Evolutionary conservation across 2,888 invertebrate genomes (phyloP), one percentile per base, ranked within the genome.

Genomic region (Actias luna): DNA sequence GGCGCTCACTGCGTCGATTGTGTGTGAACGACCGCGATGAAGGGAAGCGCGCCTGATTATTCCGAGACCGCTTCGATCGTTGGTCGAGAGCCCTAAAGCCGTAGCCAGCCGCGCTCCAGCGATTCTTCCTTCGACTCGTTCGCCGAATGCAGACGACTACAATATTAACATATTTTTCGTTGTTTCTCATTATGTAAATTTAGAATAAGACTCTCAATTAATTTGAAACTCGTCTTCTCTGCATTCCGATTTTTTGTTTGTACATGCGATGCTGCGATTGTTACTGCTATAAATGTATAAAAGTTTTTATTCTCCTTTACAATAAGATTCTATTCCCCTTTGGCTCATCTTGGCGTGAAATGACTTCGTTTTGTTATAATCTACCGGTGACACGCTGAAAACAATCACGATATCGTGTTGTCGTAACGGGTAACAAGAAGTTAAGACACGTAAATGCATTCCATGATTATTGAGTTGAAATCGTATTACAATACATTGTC

Each of bases 21-120:
- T 90, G 89, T 91, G 91, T 90, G 90, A 91, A 92, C 92, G 89
- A 90, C 89, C 90, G 88, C 83, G 81, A 69, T 83, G 83, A 87
- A 87, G 91, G 90, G 90, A 85, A 83, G 84, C 84, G 74, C 78
- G 85, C 83, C 80, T 87, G 91, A 91, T 92, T 92, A 91, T 90
- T 81, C 87, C 80, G 83, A 83, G 85, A 77, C 83, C 81, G 82
- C 79, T 86, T 83, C 82, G 87, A 86, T 88, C 86, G 82, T 77
- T 80, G 83, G 80, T 85, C 82, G 87, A 86, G 86, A 83, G 85
- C 83, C 85, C 88, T 86, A 87, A 87, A 87, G 84, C 78, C 82
- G 79, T 66, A 65, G 65, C 55, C 60, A 61, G 66, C 68, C 72
- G 72, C 75, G 70, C 71, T 74, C 75, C 75, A 72, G 69, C 74